Conservation (phyloP, 2,888 invertebrate species). For the Holacanthella duospinosa region DNA sequence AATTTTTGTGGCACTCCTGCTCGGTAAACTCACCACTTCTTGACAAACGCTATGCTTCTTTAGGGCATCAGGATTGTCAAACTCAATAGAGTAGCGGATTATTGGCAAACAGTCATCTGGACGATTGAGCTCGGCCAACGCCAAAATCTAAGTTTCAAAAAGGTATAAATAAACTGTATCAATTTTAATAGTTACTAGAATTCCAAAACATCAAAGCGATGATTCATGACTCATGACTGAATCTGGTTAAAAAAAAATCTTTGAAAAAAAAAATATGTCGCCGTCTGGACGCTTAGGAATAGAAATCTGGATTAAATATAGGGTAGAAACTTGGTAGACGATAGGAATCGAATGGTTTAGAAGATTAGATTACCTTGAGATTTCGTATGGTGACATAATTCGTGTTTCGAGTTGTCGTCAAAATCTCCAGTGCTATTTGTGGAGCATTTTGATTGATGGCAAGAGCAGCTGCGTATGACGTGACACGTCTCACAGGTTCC, state of each 20-base stretch:
- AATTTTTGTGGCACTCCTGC: too few relatives aligned
- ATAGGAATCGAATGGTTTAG: neutral
- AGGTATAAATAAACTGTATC: neutral
- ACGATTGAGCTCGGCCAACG: slow-evolving; percentile 52
- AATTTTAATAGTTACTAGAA: too few relatives aligned
- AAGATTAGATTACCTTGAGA: slow-evolving; percentile 48
- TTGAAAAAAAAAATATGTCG: too few relatives aligned
- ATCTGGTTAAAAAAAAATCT: too few relatives aligned
- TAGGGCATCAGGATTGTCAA: slow-evolving; percentile 46
- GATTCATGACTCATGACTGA: too few relatives aligned
- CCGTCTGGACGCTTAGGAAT: too few relatives aligned
- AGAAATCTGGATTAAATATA: neutral
- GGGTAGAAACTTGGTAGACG: neutral
- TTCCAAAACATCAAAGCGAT: too few relatives aligned
- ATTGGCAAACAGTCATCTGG: slow-evolving; percentile 55
- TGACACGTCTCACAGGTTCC: slow-evolving; percentile 51
- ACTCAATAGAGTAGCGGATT: slow-evolving; percentile 49
- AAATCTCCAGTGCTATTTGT: slow-evolving; percentile 56
- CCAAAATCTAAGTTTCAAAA: slow-evolving; percentile 44
- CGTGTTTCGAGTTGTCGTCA: slow-evolving; percentile 47
- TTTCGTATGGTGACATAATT: slow-evolving; percentile 59
- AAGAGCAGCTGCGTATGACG: slow-evolving; percentile 54
- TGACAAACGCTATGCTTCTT: slow-evolving; percentile 52
- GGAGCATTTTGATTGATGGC: slow-evolving; percentile 59
- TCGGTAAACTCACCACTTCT: slow-evolving; percentile 50